Conservation (phyloP, 2,113 vertebrate genomes). For the Esox niger region DNA sequence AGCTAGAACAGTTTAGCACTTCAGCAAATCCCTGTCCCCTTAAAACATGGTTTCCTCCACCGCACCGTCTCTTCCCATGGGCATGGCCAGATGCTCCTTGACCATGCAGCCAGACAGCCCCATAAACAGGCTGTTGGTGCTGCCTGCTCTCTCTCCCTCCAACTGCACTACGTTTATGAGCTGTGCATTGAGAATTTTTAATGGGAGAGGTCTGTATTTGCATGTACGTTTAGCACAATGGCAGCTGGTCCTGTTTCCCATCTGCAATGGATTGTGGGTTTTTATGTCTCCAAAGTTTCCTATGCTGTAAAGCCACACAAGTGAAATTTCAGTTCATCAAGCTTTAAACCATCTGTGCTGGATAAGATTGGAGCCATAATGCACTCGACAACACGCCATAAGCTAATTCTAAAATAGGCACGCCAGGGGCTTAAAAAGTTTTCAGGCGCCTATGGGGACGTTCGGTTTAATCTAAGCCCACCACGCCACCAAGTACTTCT, state of each 20-base stretch:
- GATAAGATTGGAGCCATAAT: slow-evolving; percentile 61
- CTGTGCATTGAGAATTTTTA: slow-evolving; percentile 42
- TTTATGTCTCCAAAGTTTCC: slow-evolving; percentile 74
- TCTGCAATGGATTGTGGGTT: slow-evolving; percentile 76
- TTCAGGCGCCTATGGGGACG: slow-evolving; percentile 49
- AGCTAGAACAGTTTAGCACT: slow-evolving; percentile 64
- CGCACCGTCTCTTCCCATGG: slow-evolving; percentile 49
- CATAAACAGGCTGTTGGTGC: slow-evolving; percentile 51
- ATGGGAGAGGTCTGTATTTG: slow-evolving; percentile 63
- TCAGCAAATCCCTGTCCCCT: slow-evolving; percentile 67
- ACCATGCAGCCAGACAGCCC: slow-evolving; percentile 35
- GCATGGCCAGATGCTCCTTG: slow-evolving; percentile 50
- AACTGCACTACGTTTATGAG: slow-evolving; percentile 59
- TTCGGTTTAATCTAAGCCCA: slow-evolving; percentile 48
- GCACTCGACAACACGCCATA: slow-evolving; percentile 57
- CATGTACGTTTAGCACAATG: slow-evolving; percentile 64
- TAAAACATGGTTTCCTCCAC: slow-evolving; percentile 58
- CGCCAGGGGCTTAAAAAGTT: slow-evolving; percentile 58
- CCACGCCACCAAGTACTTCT: slow-evolving; percentile 19
- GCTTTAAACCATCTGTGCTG: slow-evolving; percentile 73
- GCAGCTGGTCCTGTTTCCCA: slow-evolving; percentile 70
- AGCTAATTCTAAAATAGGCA: slow-evolving; percentile 67
- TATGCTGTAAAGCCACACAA: slow-evolving; percentile 67
- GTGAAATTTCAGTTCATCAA: slow-evolving; percentile 73
- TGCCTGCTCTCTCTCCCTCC: slow-evolving; percentile 20